Evolutionary conservation across 2,888 invertebrate genomes (phyloP).

Genomic region (Cerastis rubricosa): DNA sequence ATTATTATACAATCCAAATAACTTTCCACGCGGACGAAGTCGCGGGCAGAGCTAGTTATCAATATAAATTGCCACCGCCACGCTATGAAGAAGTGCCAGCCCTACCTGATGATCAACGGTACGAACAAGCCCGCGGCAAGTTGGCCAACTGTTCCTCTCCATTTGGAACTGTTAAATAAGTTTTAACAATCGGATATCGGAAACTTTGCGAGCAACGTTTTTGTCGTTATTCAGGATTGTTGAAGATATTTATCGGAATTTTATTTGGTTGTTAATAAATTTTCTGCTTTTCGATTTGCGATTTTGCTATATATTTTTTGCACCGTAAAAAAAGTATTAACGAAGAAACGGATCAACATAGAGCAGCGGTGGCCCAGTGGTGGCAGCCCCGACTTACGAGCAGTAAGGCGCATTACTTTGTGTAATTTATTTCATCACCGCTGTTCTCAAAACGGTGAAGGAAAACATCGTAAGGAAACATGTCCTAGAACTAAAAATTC

Average conservation of each 20-base stretch:
- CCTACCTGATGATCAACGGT: slow-evolving; percentile 54
- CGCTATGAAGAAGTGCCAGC: slow-evolving; percentile 17
- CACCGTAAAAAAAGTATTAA: background rate
- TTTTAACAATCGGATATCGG: slow-evolving; percentile 72
- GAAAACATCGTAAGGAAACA: no score
- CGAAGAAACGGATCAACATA: background rate
- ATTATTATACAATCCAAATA: no score
- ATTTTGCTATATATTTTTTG: background rate
- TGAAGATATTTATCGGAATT: slow-evolving; percentile 42
- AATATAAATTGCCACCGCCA: no score
- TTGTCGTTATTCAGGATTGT: slow-evolving; percentile 46
- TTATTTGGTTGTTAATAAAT: slow-evolving; percentile 31
- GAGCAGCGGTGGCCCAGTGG: no score
- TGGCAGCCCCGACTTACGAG: no score
- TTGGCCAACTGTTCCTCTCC: slow-evolving; percentile 66
- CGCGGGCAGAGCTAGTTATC: no score
- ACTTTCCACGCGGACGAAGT: no score
- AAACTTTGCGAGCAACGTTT: slow-evolving; percentile 57
- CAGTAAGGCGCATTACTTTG: no score
- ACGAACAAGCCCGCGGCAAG: slow-evolving; percentile 60
- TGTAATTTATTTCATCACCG: no score
- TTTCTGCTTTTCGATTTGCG: slow-evolving; percentile 3
- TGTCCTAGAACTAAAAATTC: no score
- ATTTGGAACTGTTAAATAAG: slow-evolving; percentile 71
- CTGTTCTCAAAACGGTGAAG: no score